Evolutionary conservation across 2,888 invertebrate species (phyloP), one percentile per base, ranked within the genome.

Genomic region (Microchrysa polita): DNA sequence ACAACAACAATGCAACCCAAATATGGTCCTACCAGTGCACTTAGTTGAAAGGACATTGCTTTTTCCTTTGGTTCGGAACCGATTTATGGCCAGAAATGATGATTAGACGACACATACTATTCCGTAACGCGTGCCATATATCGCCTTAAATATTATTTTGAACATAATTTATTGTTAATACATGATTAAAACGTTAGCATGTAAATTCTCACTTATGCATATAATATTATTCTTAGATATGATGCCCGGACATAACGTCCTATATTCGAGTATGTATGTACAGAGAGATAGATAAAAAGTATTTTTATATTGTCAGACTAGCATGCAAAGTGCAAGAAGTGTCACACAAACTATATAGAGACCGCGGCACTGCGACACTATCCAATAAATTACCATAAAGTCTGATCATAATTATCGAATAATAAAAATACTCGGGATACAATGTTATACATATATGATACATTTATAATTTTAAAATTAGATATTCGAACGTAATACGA

Each of bases 1-100:
- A 2, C 7, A 34, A 34, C 27, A 34, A 82, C 82, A 57, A 82
- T 84, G 73, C 83, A 82, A 61, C 81, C 83, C 75, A 84, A 84
- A 75, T 84, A 83, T 77, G 82, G 81, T 76, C 82, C 27, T 83
- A 61, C 81, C 78, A 77, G 72, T 73, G 40, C 65, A 76, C 73
- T 72, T 48, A 34, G 27, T 34, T 34, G 18, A 16, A 52, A 52
- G 16, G 53, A 34, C n/a, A n/a, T 34, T 7, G 27, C n/a, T n/a
- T n/a, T n/a, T n/a, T 7, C 27, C 27, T 34, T 34, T 34, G 27
- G 4, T 34, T 34, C n/a, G 27, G 27, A 34, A 34, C 27, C 27
- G 27, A 34, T 2, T 34, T 7, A 34, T n/a, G n/a, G n/a, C n/a
- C n/a, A n/a, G n/a, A n/a, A n/a, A n/a, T n/a, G 7, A 34, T 34